Base-by-base conservation (phyloP, 2,113 vertebrate species). In the Sigmodon hispidus region DNA sequence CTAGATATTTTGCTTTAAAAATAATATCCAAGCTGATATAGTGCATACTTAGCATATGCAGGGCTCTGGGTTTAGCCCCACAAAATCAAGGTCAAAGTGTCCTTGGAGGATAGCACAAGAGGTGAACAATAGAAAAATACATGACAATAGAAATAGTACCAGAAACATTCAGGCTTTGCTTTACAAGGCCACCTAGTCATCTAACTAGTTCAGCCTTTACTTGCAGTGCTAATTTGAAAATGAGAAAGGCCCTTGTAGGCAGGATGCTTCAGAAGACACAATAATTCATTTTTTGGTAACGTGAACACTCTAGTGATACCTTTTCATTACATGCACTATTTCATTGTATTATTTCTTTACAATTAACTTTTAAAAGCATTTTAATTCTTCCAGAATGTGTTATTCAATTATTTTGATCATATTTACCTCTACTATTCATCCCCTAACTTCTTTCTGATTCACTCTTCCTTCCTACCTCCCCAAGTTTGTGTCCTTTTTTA, bases 1-100 rank as follows among this genome's bases (percentile, higher is more conserved):
- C 73, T 36, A 86, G 79, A 65, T 65, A 79, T 77, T 97, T 97
- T 43, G 87, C 84, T 96, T 89, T 84, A 31, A 61, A 61, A 81
- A 26, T 34, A 16, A 29, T 40, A 72, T 43, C 34, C 36, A 43
- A 29, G 43, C 76, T 45, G 36, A 4, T 43, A 75, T 12, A 89
- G 55, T 26, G 34, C 63, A 70, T 50, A 52, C 34, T 36, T 72
- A 69, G 72, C 72, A 43, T 67, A 21, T 55, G 8, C 31, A 31
- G 57, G 50, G 11, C 3, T 24, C 43, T 76, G 24, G 22, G 55
- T 63, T 81, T 15, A n/a, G 7, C 22, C 50, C 9, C 4, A 65
- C 45, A 90, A 15, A 76, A 89, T 36, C n/a, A 79, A 67, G 36
- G 79, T 5, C 84, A 96, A 93, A 50, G 43, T 83, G 81, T 90